phyloP scores from a whole-genome alignment of 2,797 vertebrate species.

The Prunella strophiata region DNA sequence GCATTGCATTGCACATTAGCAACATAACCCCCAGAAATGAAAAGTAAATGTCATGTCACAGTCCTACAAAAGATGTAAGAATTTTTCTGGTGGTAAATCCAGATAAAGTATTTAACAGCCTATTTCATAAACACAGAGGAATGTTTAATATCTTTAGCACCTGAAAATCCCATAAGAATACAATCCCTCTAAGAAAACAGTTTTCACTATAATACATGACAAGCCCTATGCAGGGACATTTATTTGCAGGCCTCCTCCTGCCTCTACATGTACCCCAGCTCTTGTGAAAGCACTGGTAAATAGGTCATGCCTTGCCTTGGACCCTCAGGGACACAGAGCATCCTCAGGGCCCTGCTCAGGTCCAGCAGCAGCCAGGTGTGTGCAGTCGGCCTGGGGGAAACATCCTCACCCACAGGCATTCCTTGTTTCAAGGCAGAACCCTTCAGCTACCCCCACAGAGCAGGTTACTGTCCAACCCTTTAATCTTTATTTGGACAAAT shows the following conservation, averaged over 20 bases:
- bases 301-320: not conserved
- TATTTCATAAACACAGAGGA: not conserved
- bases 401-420: not conserved
- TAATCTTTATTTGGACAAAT: not conserved
- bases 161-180: not conserved
- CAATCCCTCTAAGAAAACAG: not conserved
- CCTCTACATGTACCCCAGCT: not conserved
- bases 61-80: not conserved
- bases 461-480: not conserved
- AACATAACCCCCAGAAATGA: not conserved
- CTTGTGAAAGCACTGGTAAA: not conserved
- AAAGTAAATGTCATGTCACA: not conserved
- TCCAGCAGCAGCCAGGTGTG: not conserved
- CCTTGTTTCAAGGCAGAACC: not conserved
- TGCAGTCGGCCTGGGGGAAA: not conserved
- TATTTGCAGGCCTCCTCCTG: not conserved
- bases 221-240: fast-evolving
- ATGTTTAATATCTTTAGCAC: not conserved
- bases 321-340: not conserved
- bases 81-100: not conserved
- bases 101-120: not conserved
- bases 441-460: not conserved
- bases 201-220: not conserved
- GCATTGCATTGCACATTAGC: not conserved
- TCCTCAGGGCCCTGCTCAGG: not conserved